Evolutionary conservation across 2,113 vertebrate genomes (phyloP), one percentile per base, ranked within the genome.

Genomic region (Tauraco erythrolophus): DNA sequence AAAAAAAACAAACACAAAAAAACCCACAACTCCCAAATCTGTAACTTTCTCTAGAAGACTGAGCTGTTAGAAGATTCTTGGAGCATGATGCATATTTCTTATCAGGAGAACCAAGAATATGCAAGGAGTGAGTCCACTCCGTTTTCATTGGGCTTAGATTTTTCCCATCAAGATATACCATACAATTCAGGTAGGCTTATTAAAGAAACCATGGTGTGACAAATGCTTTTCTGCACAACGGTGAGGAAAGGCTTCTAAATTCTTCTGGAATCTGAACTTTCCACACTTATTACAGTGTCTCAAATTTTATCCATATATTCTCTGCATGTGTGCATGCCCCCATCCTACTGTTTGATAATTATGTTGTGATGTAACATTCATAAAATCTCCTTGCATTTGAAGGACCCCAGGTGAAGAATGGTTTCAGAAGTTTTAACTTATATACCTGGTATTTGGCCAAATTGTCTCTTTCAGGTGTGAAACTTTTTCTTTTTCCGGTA

Each of bases 11-110:
- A n/a, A n/a, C n/a, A n/a, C n/a, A n/a, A n/a, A n/a, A n/a, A n/a
- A n/a, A n/a, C n/a, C n/a, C n/a, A n/a, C n/a, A 22, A 6, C 1
- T 6, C 2, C 3, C 4, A 60, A 43, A n/a, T 69, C 23, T 39
- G 11, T 68, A 70, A 11, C 6, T 17, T 56, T 3, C 54, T 80
- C 46, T 75, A 23, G 50, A 90, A 81, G 33, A 33, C 25, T 66
- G 11, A 39, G 16, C 5, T 30, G 3, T 70, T 62, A 66, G 1
- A 3, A 39, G 5, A 14, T 68, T 75, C 65, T 64, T 62, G 33
- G 30, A 68, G 15, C 8, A 51, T 22, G n/a, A 41, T 19, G 10
- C 14, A 41, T 50, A 4, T 7, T 43, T 68, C 24, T 48, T 76
- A 12, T 7, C 23, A 14, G 35, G 22, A 78, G 3, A 95, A 75